These are phyloP conservation scores for Pocillopora damicornis DNA, from an alignment of 64 coral and sea anemone genomes.

Conservation along the genomic window DNA sequence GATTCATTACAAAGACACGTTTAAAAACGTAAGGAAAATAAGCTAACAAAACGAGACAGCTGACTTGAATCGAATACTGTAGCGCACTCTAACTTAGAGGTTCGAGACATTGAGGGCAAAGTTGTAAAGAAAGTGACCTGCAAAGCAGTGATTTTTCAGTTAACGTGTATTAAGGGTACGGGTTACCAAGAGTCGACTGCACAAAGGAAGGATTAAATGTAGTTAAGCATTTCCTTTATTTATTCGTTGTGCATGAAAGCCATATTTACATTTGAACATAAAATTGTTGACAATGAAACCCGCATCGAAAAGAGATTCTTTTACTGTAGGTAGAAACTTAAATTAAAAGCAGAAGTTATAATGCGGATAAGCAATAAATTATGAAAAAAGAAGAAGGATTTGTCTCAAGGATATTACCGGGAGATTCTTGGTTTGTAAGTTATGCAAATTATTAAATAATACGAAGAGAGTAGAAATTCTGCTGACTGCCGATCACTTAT, in stretches of 20 bases:
- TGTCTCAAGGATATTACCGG: background rate
- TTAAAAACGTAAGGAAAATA: too few species aligned
- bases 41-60: too few species aligned
- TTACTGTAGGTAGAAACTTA: background rate
- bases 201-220: background rate
- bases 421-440: background rate
- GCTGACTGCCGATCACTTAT: too few species aligned
- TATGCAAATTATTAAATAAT: background rate
- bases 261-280: conserved; percentile 22
- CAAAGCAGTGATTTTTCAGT: too few species aligned
- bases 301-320: background rate
- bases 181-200: too few species aligned
- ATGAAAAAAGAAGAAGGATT: background rate
- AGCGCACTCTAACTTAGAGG: too few species aligned
- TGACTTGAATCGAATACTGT: too few species aligned
- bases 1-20: too few species aligned
- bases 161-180: too few species aligned
- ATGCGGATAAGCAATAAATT: background rate
- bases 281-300: background rate
- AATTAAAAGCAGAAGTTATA: background rate
- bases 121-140: too few species aligned
- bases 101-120: too few species aligned
- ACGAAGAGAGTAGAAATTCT: background rate
- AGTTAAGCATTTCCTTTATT: conserved; percentile 27
- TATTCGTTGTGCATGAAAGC: background rate